Evolutionary conservation across 2,113 vertebrate genomes (phyloP).

Genomic region (Sorex fumeus): DNA sequence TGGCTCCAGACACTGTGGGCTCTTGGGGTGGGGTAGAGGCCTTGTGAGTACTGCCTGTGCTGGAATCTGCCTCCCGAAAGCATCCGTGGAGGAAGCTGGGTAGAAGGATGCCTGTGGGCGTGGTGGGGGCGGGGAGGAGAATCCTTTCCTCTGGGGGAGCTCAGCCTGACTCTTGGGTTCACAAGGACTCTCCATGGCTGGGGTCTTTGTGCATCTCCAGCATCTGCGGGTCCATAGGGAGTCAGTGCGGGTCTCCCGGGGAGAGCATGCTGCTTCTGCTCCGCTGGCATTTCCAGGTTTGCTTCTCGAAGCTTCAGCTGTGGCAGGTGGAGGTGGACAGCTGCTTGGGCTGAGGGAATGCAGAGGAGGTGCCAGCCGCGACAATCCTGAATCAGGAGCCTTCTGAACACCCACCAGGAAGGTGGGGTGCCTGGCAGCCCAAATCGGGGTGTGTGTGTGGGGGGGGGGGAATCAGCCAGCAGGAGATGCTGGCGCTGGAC

Average conservation of each 20-base stretch:
- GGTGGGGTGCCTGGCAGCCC: not conserved
- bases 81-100: not conserved
- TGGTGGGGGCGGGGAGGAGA: too few relatives aligned
- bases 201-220: not conserved
- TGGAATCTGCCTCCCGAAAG: not conserved
- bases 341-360: not conserved
- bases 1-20: not conserved
- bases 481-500: too few relatives aligned
- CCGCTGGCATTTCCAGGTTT: not conserved
- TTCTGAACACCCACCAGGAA: constrained; percentile 47
- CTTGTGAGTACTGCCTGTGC: not conserved
- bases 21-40: not conserved
- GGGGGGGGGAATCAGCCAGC: too few relatives aligned
- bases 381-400: constrained; percentile 1
- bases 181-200: too few relatives aligned
- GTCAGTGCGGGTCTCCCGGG: not conserved
- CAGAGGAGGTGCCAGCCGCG: constrained; percentile 61
- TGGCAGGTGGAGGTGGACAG: constrained; percentile 51
- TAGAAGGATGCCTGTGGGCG: too few relatives aligned
- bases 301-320: not conserved
- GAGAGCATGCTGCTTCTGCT: not conserved
- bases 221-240: not conserved
- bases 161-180: not conserved
- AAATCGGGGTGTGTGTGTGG: too few relatives aligned
- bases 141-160: not conserved